These are phyloP conservation scores for Simalia tracyae DNA, from an alignment of 2,797 vertebrate genomes.

Conservation along the genomic window DNA sequence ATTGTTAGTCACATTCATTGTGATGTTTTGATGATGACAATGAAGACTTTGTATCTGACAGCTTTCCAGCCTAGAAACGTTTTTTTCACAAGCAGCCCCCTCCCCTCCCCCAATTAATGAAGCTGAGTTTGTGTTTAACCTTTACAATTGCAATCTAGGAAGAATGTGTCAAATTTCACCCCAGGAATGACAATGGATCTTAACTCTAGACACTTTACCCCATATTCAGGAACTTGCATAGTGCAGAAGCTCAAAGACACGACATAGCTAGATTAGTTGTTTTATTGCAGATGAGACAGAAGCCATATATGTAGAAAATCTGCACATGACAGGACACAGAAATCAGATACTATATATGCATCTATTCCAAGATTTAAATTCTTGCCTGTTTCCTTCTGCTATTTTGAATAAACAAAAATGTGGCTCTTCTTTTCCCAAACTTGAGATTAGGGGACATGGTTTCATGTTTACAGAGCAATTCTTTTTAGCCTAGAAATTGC, in stretches of 20 bases:
- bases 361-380: neutral
- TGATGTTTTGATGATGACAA: constrained; percentile 14
- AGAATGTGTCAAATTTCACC: neutral
- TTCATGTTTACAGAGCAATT: neutral
- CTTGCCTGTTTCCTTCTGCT: neutral
- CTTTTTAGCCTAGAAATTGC: neutral
- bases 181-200: too few species aligned
- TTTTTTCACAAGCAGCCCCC: neutral
- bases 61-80: neutral
- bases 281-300: neutral
- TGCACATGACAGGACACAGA: neutral
- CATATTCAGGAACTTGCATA: too few species aligned
- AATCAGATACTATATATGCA: neutral
- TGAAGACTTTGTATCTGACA: neutral
- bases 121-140: constrained; percentile 9
- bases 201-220: too few species aligned
- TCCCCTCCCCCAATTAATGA: neutral
- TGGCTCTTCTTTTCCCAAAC: neutral
- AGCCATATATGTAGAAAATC: neutral
- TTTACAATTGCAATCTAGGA: neutral
- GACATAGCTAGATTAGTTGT: neutral
- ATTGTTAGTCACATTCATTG: neutral
- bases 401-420: neutral
- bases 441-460: neutral
- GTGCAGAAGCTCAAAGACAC: too few species aligned